Evolutionary conservation across 2,113 vertebrate species (phyloP), one percentile per base, ranked within the genome.

Genomic region (Petaurus breviceps): DNA sequence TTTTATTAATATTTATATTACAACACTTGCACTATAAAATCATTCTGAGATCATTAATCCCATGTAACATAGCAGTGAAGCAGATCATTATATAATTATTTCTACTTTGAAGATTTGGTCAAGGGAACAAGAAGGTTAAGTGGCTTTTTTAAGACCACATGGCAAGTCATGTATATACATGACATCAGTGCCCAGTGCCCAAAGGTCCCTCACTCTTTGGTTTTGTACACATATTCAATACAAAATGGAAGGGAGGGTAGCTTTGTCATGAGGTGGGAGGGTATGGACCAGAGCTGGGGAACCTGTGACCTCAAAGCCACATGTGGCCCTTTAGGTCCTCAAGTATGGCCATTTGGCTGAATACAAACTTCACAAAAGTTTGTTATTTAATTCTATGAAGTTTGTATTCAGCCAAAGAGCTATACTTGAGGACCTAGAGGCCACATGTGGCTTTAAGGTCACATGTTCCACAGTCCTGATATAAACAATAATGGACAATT

Each of bases 1-100:
- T 22, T 93, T 51, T 93, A 90, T 68, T 93, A 68, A 51, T 93
- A 92, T 94, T 96, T 95, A 89, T 51, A 55, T 14, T 1, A 46
- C 6, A 91, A 26, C 9, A n/a, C 92, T 55, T 31, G 93, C 77
- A 93, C 77, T 93, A 55, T 51, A 92, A 89, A 94, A 95, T 26
- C 11, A 19, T 23, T 14, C 26, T 51, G 84, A 90, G 50, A 24
- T 46, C 51, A 49, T 95, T 52, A 89, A 52, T 25, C 57, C 47
- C 10, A 11, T 0, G 47, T 43, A 9, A n/a, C 25, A 24, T 19
- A 22, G 51, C 95, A 51, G 28, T 77, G 84, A 94, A 50, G 51
- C 89, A 57, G 37, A 11, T 90, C 24, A 24, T 93, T 57, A n/a
- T 26, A 52, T 90, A 37, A 19, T 90, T 77, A 28, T 51, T 91